Conservation (phyloP, 2,113 vertebrate species). For the Lepus americanus region DNA sequence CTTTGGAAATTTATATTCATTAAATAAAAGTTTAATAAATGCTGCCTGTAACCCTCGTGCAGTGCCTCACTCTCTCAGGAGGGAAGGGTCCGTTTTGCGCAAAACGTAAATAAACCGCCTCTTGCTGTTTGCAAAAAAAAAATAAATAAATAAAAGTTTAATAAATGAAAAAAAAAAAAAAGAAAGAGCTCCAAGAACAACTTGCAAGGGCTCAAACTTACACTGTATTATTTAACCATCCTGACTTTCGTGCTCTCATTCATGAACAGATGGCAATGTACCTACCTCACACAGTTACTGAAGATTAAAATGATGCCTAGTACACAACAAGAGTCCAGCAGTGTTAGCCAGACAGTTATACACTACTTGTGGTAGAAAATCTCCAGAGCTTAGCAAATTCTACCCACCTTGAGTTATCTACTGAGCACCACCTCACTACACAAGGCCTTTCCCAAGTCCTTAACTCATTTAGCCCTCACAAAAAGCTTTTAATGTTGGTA, state of each 20-base stretch:
- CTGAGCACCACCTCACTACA: background rate
- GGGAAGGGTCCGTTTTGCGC: too few species aligned
- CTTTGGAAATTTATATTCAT: too few species aligned
- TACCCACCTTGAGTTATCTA: background rate
- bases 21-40: too few species aligned
- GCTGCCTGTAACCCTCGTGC: too few species aligned
- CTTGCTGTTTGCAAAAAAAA: too few species aligned
- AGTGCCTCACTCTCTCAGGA: too few species aligned
- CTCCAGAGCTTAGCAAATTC: background rate
- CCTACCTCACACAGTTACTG: background rate
- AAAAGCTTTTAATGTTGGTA: constrained; percentile 10
- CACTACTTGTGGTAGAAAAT: background rate
- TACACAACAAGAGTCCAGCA: background rate
- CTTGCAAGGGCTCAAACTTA: background rate
- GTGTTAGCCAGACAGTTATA: background rate
- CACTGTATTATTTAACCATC: background rate
- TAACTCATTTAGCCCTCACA: constrained; percentile 43
- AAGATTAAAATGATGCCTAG: background rate
- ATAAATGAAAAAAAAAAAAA: too few species aligned
- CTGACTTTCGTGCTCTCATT: background rate
- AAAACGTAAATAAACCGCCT: too few species aligned
- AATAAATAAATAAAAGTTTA: too few species aligned
- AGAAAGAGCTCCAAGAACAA: background rate
- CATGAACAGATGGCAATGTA: background rate
- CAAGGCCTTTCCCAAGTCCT: constrained; percentile 17